phyloP scores from a whole-genome alignment of 2,888 invertebrate genomes.

The Chromoteleia sp. region DNA sequence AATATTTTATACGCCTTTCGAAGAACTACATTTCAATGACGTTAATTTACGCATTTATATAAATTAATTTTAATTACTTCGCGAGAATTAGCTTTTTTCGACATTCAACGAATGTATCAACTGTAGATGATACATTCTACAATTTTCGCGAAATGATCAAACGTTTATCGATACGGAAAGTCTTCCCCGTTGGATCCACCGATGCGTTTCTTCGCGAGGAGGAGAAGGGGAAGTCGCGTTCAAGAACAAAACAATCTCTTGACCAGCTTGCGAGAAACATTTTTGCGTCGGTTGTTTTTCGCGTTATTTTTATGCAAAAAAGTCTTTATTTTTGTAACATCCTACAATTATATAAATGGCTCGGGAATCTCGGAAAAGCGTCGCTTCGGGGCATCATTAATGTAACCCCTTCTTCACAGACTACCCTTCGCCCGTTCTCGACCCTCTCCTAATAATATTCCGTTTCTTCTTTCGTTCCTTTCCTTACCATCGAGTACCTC shows the following conservation, averaged over 20 bases:
- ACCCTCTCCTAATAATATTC: conserved; percentile 64
- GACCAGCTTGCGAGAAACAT: conserved; percentile 20
- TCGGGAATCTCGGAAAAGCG: conserved; percentile 55
- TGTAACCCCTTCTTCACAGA: conserved; percentile 50
- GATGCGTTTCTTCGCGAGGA: background rate
- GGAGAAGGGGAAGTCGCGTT: background rate
- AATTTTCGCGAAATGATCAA: too few relatives aligned
- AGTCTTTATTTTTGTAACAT: conserved; percentile 39
- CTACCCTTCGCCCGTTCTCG: conserved; percentile 38
- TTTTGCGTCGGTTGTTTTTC: conserved; percentile 44
- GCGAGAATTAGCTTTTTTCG: too few relatives aligned
- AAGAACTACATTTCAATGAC: conserved; percentile 4
- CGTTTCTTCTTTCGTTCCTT: conserved; percentile 56
- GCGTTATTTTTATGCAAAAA: conserved; percentile 46
- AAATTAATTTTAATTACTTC: background rate
- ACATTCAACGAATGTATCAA: too few relatives aligned
- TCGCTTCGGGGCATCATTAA: conserved; percentile 69
- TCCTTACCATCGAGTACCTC: conserved; percentile 58
- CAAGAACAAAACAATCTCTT: conserved; percentile 39
- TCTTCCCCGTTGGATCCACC: background rate
- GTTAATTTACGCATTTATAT: conserved; percentile 15
- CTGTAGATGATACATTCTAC: too few relatives aligned
- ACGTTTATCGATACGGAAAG: too few relatives aligned
- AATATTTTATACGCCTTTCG: conserved; percentile 23
- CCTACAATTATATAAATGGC: conserved; percentile 68